Base-by-base conservation (phyloP, 2,888 invertebrate species). In the Ichneumoninae sp. region DNA sequence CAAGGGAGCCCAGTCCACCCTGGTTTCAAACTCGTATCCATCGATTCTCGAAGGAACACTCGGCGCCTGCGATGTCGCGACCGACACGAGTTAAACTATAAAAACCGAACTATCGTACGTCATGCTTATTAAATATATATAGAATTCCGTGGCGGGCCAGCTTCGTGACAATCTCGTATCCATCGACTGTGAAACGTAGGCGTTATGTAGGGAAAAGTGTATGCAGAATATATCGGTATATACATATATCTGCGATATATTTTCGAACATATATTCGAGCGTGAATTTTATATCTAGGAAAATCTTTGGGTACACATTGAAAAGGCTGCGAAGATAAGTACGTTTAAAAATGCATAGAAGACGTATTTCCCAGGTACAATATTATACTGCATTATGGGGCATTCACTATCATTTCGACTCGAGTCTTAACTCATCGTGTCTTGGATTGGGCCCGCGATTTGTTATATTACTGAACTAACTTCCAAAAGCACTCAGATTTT, bases 1-100 rank as follows among this genome's bases (percentile, higher is more conserved):
- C 60, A 36, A 69, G 44, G 33, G 68, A 65, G 52, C 19, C n/a
- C 19, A 52, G 52, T 54, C 52, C 7, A 54, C 52, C 52, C 8
- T 22, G 19, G 52, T 54, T 54, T 19, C 44, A 47, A 47, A 47
- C 44, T 47, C 3, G 44, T 47, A 47, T 47, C 44, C 44, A 47
- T 47, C 44, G 44, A 47, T 47, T 47, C 13, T 47, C 44, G 44
- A 47, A 47, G 44, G 44, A 47, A 47, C 13, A 16, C 44, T 47
- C 44, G 44, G 44, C 44, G 44, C 44, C 44, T 47, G 44, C 13
- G 44, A 47, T 16, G 44, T 47, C 44, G 13, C 44, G 16, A 16
- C 13, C 44, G 44, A 47, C 44, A 47, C 44, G 44, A 47, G 44
- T 47, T 47, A 13, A 16, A 47, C 44, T 47, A 47, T 47, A 47